Evolutionary conservation across 2,888 invertebrate species (phyloP).

Genomic region (Campoplex capitator): DNA sequence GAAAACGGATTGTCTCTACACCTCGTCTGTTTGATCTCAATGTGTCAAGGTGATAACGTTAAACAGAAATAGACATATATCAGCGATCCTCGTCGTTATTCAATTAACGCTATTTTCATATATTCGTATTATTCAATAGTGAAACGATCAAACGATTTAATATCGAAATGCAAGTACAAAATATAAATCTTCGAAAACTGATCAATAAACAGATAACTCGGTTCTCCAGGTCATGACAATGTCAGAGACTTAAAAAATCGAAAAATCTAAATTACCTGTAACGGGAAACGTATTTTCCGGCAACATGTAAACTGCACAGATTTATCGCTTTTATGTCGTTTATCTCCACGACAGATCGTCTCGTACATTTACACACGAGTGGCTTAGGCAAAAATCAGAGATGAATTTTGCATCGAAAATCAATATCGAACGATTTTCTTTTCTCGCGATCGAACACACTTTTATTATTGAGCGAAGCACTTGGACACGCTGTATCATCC

Average conservation of each 20-base stretch:
- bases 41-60: slow-evolving; percentile 75
- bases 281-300: slow-evolving; percentile 84
- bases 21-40: slow-evolving; percentile 65
- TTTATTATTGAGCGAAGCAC: not conserved
- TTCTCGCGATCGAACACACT: not conserved
- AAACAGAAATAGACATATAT: slow-evolving; percentile 23
- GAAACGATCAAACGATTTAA: not conserved
- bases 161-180: not conserved
- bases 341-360: slow-evolving; percentile 45
- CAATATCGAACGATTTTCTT: not conserved
- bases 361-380: not conserved
- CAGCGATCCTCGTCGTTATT: not conserved
- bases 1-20: slow-evolving; percentile 73
- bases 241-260: slow-evolving; percentile 1
- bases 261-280: slow-evolving; percentile 77
- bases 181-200: not conserved
- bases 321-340: slow-evolving; percentile 36
- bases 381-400: not conserved
- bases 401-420: not conserved
- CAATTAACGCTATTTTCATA: slow-evolving; percentile 14
- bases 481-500: not conserved
- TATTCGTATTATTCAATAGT: not conserved
- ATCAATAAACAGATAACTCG: not conserved
- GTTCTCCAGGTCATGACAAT: not conserved
- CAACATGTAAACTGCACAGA: slow-evolving; percentile 81